Percentiles rank a stretch among this genome's conserved stretches.
Conservation (phyloP, 2,113 vertebrate genomes). For the Regulus satrapa region DNA sequence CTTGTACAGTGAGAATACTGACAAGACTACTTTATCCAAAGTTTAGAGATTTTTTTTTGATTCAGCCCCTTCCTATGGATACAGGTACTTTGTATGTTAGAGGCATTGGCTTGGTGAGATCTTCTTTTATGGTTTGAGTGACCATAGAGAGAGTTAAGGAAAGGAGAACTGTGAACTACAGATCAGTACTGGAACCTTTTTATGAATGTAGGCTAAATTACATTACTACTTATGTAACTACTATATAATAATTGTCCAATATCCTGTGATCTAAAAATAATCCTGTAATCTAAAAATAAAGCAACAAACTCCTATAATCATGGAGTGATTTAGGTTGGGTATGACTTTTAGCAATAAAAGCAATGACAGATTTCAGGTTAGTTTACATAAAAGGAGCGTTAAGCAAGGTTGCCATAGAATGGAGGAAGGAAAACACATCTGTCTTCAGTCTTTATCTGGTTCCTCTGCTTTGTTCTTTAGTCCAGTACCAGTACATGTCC, state of each 20-base stretch:
- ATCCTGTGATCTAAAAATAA: not conserved
- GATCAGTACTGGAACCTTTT: not conserved
- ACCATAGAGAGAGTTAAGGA: not conserved
- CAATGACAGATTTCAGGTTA: not conserved
- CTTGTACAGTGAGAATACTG: not conserved
- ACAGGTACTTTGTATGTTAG: not conserved
- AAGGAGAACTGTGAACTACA: not conserved
- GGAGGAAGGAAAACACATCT: not conserved
- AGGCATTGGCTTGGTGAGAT: not conserved
- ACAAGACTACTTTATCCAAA: not conserved
- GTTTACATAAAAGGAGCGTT: not conserved
- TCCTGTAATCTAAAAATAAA: not conserved
- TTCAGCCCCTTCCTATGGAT: not conserved
- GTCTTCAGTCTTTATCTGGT: not conserved
- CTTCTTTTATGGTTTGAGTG: not conserved
- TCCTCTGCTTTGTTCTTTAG: not conserved
- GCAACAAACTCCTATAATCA: not conserved
- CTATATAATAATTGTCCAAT: not conserved
- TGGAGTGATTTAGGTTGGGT: not conserved
- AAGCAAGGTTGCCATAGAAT: not conserved
- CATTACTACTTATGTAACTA: not conserved
- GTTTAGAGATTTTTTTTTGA: not conserved
- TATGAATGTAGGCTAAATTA: not conserved
- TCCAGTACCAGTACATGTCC: not conserved
- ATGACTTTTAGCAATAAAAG: not conserved